Evolutionary conservation across 2,888 invertebrate genomes (phyloP), one percentile per base, ranked within the genome.

Genomic region (Drosophila maculinotata): DNA sequence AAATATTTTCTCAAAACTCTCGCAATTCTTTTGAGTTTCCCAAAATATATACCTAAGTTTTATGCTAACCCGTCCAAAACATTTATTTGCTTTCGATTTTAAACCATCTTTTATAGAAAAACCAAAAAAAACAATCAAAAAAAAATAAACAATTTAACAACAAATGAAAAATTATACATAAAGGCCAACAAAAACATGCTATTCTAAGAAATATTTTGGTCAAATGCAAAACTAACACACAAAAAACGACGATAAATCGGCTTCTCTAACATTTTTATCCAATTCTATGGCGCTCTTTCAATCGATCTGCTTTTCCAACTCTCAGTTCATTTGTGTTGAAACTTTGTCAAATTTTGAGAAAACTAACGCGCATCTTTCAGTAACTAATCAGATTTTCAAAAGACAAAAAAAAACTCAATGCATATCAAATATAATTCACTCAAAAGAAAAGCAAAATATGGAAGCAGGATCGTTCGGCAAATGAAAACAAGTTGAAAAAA

Each of bases 381-480:
- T 15, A 60, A 42, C 35, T 44, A 35, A 65, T 41, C 45, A 60
- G 64, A 53, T 28, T 66, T 47, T 60, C 52, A 15, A 62, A 64
- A 15, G n/a, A 17, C 20, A 30, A 31, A 15, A 28, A 25, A 20
- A 14, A 17, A 81, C n/a, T n/a, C n/a, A 75, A 59, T 36, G 15
- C 69, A 70, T 69, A 54, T 66, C 66, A 70, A 68, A 47, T 51
- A 39, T 54, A 70, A 68, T 77, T 72, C 67, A 71, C 73, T 72
- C 79, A 87, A 71, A 82, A 78, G 81, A 8, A 17, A 44, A 59
- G 70, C 69, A 82, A 89, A 88, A 89, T 89, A 76, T 86, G 89
- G 91, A 91, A 91, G 91, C 91, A 91, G 91, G 91, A 91, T 91
- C 91, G 90, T 88, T 88, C 78, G 83, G 90, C 90, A 65, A 68